Conservation (phyloP, 37 sponge, comb jelly and placozoan species). For the Eunapius fragilis region DNA sequence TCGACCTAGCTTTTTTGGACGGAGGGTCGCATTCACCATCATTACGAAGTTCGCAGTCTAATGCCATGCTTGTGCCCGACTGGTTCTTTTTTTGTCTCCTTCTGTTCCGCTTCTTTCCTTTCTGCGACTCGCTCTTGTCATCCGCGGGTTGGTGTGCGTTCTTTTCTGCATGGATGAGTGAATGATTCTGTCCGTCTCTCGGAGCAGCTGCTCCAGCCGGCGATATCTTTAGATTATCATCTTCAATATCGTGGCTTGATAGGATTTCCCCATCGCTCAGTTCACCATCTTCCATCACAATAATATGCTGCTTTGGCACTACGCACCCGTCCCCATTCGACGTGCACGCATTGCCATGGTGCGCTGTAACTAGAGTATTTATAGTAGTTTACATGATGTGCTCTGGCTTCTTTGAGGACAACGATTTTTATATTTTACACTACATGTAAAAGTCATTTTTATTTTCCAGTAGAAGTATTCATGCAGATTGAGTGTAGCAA, state of each 20-base stretch:
- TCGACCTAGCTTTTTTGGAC: neutral
- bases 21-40: neutral
- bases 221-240: neutral
- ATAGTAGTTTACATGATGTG: neutral
- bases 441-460: no score
- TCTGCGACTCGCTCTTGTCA: neutral
- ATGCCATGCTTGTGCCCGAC: slow-evolving; percentile 25
- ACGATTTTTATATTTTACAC: no score
- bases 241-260: slow-evolving; percentile 3
- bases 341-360: neutral
- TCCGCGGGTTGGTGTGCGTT: neutral
- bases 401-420: no score
- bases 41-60: neutral
- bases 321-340: neutral
- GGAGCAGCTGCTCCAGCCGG: neutral
- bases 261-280: slow-evolving; percentile 33
- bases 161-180: neutral
- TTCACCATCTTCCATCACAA: slow-evolving; percentile 1
- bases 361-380: neutral
- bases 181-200: neutral
- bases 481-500: no score
- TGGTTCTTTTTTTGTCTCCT: slow-evolving; percentile 26
- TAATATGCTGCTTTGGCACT: neutral
- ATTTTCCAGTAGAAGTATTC: no score
- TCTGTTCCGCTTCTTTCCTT: neutral